Evolutionary conservation across 2,113 vertebrate species (phyloP), one percentile per base, ranked within the genome.

Genomic region (Anser brachyrhynchus): DNA sequence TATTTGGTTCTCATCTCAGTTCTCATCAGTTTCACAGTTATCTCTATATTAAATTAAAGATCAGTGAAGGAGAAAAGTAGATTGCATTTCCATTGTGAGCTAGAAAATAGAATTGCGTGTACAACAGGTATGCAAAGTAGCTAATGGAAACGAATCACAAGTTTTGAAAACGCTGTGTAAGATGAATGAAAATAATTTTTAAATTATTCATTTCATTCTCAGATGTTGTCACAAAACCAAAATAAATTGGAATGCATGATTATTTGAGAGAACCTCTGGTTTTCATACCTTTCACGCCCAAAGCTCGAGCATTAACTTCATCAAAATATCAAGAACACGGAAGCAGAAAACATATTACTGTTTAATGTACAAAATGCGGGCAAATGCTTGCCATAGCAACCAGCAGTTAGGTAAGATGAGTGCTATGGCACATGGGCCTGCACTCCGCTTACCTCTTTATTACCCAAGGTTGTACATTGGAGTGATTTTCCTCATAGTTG

Each of bases 361-460:
- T 76, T 81, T 92, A 84, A 85, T 37, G 67, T 69, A 51, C 46
- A 21, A 85, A 89, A 85, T 49, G 33, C 49, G 84, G 92, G 76
- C 61, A 89, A 57, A 81, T 70, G 13, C 75, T 97, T 85, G 46
- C 94, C 94, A 92, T 89, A 93, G 94, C 93, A 95, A 92, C 89
- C 78, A 11, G 76, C 87, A 55, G 80, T 51, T 85, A 59, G 84
- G 88, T 35, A 14, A 31, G 95, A 6, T 11, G 41, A 84, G 85
- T 18, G 74, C 64, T 43, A 4, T 49, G 74, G 80, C 66, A 74
- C 79, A 20, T 7, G 74, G 90, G 39, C 61, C 80, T 57, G 84
- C 79, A 21, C 84, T 73, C 44, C 80, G 87, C 84, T 94, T 89
- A 37, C 71, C 79, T 92, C 87, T 70, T 71, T 72, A 80, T 89